Evolutionary conservation across 2,113 vertebrate genomes (phyloP), one percentile per base, ranked within the genome.

Genomic region (Mus musculus): DNA sequence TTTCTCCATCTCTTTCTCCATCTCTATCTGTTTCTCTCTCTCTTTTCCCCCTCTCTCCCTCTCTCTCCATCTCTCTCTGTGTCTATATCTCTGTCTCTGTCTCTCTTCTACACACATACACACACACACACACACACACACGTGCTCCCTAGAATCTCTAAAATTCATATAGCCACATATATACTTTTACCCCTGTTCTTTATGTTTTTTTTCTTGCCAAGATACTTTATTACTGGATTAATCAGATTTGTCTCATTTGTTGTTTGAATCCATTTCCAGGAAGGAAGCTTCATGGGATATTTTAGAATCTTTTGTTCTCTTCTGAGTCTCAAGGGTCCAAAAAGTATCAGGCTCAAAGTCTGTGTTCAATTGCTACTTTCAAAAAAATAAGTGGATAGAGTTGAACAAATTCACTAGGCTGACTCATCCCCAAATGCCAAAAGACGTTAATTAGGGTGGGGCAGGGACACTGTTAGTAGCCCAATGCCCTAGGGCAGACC

Each of bases 381-480:
- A 16, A 73, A 63, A 89, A 20, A 69, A 78, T 52, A 73, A 91
- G 78, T 46, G 42, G 75, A 88, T 77, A 46, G 33, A 73, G 39
- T n/a, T 67, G 63, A 85, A 46, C 69, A 13, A 96, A 90, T 80
- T 46, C 22, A 24, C 7, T 77, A 5, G 7, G 33, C 13, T 96
- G 90, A 88, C 42, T 92, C 87, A 91, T 91, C 49, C 16, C 22
- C 84, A 9, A 76, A 92, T 77, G 30, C 75, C n/a, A 84, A 46
- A 8, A 59, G 20, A 56, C 61, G 65, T 94, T 81, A 87, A 26
- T 33, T 84, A 91, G 12, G 30, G 49, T 85, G 80, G 80, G 52
- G 76, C 76, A 94, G n/a, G 67, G 95, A 88, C 36, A 82, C 0
- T 13, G 1, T 69, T 78, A 26, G 46, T 28, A 69, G n/a, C 3